These are phyloP conservation scores for Callopanchax toddi DNA, from an alignment of 2,113 vertebrate genomes.

Conservation along the genomic window DNA sequence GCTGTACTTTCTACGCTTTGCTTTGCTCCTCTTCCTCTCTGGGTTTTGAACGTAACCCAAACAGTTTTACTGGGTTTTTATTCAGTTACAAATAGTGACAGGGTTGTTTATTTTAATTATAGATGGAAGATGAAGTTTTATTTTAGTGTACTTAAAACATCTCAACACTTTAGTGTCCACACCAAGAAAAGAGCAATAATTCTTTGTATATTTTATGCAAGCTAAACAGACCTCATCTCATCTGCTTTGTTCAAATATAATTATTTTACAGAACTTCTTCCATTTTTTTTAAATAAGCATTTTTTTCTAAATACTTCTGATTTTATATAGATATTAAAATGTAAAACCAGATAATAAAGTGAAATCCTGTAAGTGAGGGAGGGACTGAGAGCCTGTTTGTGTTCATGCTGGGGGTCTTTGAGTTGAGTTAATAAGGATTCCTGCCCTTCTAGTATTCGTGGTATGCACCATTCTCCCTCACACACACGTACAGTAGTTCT, in stretches of 20 bases:
- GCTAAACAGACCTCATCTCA: background rate
- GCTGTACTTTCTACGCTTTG: too few relatives aligned
- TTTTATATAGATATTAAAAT: constrained; percentile 1
- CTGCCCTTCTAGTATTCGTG: constrained; percentile 73
- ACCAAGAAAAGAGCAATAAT: too few relatives aligned
- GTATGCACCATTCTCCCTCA: constrained; percentile 55
- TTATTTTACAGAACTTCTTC: background rate
- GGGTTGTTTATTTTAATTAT: too few relatives aligned
- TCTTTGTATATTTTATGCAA: too few relatives aligned
- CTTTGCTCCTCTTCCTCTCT: too few relatives aligned
- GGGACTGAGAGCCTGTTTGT: constrained; percentile 47
- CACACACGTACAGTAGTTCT: constrained; percentile 2
- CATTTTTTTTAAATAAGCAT: background rate
- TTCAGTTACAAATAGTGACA: background rate
- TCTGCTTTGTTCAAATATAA: background rate
- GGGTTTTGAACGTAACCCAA: too few relatives aligned
- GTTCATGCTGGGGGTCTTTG: constrained; percentile 51
- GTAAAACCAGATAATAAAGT: constrained; percentile 29
- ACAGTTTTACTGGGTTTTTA: background rate
- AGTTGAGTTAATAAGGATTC: constrained; percentile 71
- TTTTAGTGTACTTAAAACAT: too few relatives aligned
- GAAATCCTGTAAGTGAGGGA: constrained; percentile 6
- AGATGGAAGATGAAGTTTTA: too few relatives aligned
- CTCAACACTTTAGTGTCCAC: too few relatives aligned
- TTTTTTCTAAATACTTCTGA: background rate